These are phyloP conservation scores for Colletes latitarsis DNA, from an alignment of 1,140 invertebrate species.

Conservation along the genomic window DNA sequence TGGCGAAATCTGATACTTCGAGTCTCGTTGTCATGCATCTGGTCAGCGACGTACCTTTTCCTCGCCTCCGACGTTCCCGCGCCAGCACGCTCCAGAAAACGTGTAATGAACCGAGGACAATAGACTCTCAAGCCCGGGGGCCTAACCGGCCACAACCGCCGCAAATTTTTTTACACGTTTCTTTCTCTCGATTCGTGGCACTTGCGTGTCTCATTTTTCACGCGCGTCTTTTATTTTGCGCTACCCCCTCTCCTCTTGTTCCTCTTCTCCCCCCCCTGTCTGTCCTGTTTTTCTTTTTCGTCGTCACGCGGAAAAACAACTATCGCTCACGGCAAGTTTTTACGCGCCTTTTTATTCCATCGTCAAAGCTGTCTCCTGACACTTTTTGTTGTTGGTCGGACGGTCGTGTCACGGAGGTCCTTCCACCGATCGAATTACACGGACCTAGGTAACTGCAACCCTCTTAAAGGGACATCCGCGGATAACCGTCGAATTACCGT, in stretches of 20 bases:
- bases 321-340: slow-evolving; percentile 27
- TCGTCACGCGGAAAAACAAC: background rate
- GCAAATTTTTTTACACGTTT: slow-evolving; percentile 27
- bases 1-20: slow-evolving; percentile 55
- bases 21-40: slow-evolving; percentile 54
- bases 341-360: background rate
- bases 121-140: slow-evolving; percentile 38
- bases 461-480: slow-evolving; percentile 22
- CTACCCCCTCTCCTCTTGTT: background rate
- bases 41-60: slow-evolving; percentile 12
- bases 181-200: slow-evolving; percentile 27
- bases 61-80: background rate
- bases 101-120: slow-evolving; percentile 52
- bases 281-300: background rate
- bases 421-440: slow-evolving; percentile 37
- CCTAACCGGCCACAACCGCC: slow-evolving; percentile 26
- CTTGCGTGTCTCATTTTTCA: slow-evolving; percentile 45
- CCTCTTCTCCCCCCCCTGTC: background rate
- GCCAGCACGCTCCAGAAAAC: slow-evolving; percentile 34
- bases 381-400: background rate
- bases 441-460: slow-evolving; percentile 13
- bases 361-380: slow-evolving; percentile 27
- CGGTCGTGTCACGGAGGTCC: background rate
- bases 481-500: slow-evolving; percentile 20
- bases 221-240: slow-evolving; percentile 18